Conservation (phyloP, 2,888 invertebrate species). For the Blastobasis adustella region DNA sequence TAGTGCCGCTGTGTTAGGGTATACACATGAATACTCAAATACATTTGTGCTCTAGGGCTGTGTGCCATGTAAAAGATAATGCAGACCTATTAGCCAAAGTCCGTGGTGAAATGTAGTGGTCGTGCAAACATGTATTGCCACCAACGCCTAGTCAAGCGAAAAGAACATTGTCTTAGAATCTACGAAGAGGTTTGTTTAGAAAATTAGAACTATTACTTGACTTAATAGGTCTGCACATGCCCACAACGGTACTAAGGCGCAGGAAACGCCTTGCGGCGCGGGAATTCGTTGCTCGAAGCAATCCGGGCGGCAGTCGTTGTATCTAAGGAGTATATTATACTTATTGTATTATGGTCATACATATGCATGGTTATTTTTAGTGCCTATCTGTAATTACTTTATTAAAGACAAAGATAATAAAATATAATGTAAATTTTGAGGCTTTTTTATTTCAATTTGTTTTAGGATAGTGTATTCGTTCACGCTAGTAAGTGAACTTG, state of each 20-base stretch:
- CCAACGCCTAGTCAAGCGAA: no score
- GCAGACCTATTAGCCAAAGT: not conserved
- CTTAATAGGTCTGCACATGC: no score
- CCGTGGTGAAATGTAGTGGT: no score
- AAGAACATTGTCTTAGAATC: no score
- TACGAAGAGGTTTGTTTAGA: no score
- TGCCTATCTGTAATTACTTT: conserved; percentile 75
- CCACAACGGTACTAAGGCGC: conserved; percentile 23
- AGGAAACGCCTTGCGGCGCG: conserved; percentile 11
- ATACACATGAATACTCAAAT: conserved; percentile 6
- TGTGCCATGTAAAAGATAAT: conserved; percentile 1
- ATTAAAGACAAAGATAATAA: conserved; percentile 75
- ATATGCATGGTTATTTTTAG: conserved; percentile 75
- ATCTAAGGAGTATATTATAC: conserved; percentile 62
- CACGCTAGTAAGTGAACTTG: no score
- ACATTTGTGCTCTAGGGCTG: conserved; percentile 1
- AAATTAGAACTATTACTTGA: no score
- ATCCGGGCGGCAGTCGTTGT: conserved; percentile 52
- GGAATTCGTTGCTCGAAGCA: conserved; percentile 19
- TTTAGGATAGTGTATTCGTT: no score
- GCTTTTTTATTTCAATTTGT: conserved; percentile 25
- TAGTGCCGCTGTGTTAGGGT: conserved; percentile 4
- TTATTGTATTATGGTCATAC: conserved; percentile 71
- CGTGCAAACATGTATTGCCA: no score
- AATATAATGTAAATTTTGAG: conserved; percentile 63